These are phyloP conservation scores for Crocuta crocuta DNA, from an alignment of 2,113 vertebrate genomes.

Conservation along the genomic window DNA sequence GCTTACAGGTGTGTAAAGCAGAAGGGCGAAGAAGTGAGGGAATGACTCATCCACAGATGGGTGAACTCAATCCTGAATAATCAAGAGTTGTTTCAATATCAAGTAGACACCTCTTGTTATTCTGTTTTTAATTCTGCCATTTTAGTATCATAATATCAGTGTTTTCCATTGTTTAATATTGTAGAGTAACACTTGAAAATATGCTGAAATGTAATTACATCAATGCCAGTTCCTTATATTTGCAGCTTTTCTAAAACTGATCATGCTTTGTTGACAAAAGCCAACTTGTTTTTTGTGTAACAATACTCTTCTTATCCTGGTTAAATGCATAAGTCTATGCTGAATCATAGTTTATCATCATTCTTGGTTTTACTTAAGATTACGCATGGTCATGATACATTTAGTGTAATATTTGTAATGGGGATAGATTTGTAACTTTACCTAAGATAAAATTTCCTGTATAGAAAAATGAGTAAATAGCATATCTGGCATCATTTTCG, in stretches of 20 bases:
- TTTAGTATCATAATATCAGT: background rate
- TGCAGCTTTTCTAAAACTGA: background rate
- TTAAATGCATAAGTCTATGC: background rate
- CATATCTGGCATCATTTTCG: background rate
- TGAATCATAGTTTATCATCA: background rate
- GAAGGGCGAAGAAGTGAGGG: slow-evolving; percentile 21
- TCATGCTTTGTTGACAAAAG: background rate
- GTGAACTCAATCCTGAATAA: slow-evolving; percentile 2
- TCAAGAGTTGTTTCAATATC: background rate
- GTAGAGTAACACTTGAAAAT: background rate
- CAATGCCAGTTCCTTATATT: background rate
- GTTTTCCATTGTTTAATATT: background rate
- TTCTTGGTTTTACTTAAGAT: slow-evolving; percentile 40
- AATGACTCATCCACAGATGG: background rate
- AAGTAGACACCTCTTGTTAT: background rate
- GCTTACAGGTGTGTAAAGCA: background rate
- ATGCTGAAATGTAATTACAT: background rate
- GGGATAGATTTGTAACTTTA: background rate
- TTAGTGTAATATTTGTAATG: background rate
- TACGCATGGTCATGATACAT: background rate
- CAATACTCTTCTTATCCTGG: background rate
- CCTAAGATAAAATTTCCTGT: background rate
- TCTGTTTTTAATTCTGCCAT: background rate
- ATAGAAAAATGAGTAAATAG: background rate
- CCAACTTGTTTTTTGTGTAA: background rate